A percentile compares a stretch with the other conserved stretches of the same genome.
Evolutionary conservation across 2,113 vertebrate species (phyloP).

Genomic region (Falcunculus frontatus): DNA sequence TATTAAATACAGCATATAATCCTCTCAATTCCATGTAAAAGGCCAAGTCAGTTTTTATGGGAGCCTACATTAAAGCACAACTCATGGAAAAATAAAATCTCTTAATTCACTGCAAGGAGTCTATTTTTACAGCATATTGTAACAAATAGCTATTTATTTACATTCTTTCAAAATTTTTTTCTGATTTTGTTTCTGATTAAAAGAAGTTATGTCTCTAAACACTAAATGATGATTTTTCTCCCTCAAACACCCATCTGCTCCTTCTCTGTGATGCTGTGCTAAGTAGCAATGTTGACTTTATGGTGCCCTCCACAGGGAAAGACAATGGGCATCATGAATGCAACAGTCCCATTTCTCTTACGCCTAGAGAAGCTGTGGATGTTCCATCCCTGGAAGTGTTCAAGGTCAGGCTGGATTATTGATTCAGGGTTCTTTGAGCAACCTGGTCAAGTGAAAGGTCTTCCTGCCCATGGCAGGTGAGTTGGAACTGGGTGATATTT

Average conservation of each 20-base stretch:
- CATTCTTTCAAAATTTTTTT: neutral
- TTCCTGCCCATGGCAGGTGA: neutral
- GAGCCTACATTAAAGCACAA: slow-evolving; percentile 21
- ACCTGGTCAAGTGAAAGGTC: neutral
- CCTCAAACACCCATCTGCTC: neutral
- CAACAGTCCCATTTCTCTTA: neutral
- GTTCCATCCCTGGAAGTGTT: neutral
- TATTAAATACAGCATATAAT: slow-evolving; percentile 24
- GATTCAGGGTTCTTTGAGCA: neutral
- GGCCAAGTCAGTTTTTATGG: slow-evolving; percentile 29
- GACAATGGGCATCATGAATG: neutral
- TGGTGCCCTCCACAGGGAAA: neutral
- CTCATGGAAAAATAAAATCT: slow-evolving; percentile 14
- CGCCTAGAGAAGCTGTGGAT: neutral
- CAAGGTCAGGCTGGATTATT: neutral
- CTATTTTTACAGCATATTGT: neutral
- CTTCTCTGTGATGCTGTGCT: neutral
- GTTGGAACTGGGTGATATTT: neutral
- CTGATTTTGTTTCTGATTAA: neutral
- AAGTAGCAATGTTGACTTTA: neutral
- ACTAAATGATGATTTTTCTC: neutral
- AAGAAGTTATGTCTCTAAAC: neutral
- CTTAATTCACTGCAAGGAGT: neutral
- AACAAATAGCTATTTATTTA: neutral
- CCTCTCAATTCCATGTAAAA: slow-evolving; percentile 12